These are phyloP conservation scores for Rhagonycha lutea DNA, from an alignment of 2,888 invertebrate genomes.

Conservation along the genomic window DNA sequence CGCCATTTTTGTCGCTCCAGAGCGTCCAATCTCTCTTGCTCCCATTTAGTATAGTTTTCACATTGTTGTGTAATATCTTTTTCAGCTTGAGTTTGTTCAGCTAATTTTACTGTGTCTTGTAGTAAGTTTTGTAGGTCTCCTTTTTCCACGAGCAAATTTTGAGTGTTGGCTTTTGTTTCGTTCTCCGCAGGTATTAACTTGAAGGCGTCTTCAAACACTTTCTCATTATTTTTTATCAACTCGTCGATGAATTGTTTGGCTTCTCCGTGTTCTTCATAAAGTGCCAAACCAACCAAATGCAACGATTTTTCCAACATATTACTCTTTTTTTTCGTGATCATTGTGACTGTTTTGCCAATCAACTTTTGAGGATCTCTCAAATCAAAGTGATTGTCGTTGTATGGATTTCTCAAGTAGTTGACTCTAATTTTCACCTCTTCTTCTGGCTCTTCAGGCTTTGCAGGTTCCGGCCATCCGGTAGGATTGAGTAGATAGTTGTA, in stretches of 20 bases:
- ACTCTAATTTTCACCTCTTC: slow-evolving; percentile 67
- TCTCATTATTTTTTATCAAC: slow-evolving; percentile 45
- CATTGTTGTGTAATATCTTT: slow-evolving; percentile 64
- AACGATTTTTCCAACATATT: slow-evolving; percentile 58
- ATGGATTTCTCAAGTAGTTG: slow-evolving; percentile 77
- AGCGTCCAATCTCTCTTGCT: slow-evolving; percentile 59
- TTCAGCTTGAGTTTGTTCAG: slow-evolving; percentile 60
- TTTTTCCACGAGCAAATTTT: slow-evolving; percentile 25
- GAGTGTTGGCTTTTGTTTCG: slow-evolving; percentile 40
- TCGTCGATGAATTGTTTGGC: slow-evolving; percentile 31
- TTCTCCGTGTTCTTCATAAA: slow-evolving; percentile 49
- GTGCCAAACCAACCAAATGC: slow-evolving; percentile 53
- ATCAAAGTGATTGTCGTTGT: slow-evolving; percentile 90
- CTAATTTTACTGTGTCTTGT: slow-evolving; percentile 59
- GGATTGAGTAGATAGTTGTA: slow-evolving; percentile 68
- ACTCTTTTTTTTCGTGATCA: slow-evolving; percentile 59
- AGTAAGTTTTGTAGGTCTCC: slow-evolving; percentile 56
- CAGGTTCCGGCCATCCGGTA: slow-evolving; percentile 53
- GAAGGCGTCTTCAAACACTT: slow-evolving; percentile 49
- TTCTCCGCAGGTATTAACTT: slow-evolving; percentile 51
- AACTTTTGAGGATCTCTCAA: slow-evolving; percentile 70
- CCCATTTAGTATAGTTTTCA: slow-evolving; percentile 65
- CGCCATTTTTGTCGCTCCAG: slow-evolving; percentile 64
- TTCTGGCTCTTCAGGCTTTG: slow-evolving; percentile 51
- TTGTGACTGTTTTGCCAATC: slow-evolving; percentile 81